Evolutionary conservation across 2,888 invertebrate species (phyloP), one percentile per base, ranked within the genome.

Genomic region (Tipula helvola): DNA sequence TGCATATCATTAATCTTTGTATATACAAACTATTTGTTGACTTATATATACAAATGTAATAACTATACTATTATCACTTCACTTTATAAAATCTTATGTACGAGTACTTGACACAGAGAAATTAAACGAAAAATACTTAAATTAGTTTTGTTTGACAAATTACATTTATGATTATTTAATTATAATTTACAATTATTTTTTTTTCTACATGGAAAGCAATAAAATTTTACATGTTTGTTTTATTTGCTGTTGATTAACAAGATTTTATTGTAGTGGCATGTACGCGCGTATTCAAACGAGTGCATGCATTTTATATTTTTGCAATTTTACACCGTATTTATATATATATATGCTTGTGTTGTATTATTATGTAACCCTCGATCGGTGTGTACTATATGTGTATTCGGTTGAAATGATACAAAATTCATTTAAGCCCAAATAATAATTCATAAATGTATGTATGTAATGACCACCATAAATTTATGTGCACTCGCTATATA

Each of bases 101-200:
- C 52, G 7, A 7, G 44, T 52, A 52, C 16, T 3, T 52, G n/a
- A 52, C 13, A 52, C 52, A 52, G 5, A n/a, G 52, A 52, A 52
- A 52, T 52, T 52, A 52, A 52, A 52, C 10, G 52, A 71, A 71
- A 71, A 71, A 28, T 57, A 16, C 52, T 57, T 16, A 57, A 57
- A 57, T 57, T 16, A 57, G 52, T 28, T 71, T 71, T 71, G 28
- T 28, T 71, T 71, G 71, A 71, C 71, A 71, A 71, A 71, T 71
- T 71, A 71, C 71, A 71, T 71, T 71, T 71, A 71, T 71, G 71
- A 71, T 71, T 71, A 71, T 71, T 71, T 71, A 71, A 71, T 71
- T 71, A 71, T 71, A 71, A 71, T 71, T 28, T 71, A 71, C 71
- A 71, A 71, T 71, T 28, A 71, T 71, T 71, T 71, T 8, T 28